Evolutionary conservation across 2,888 invertebrate species (phyloP).

Genomic region (Eudasyphora cyanicolor): DNA sequence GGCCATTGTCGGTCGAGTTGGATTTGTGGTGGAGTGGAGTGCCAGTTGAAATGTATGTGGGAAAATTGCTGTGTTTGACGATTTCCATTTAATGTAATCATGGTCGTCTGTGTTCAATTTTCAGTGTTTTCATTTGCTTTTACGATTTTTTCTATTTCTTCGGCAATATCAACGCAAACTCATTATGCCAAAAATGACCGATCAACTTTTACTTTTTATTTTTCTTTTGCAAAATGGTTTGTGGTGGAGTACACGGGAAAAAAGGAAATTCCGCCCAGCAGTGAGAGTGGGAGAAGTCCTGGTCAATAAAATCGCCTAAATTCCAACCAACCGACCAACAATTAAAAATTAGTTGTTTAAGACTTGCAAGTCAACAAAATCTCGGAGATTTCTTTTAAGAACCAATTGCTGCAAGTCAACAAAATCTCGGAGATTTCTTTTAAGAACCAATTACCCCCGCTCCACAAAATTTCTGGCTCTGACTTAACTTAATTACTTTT

Average conservation of each 20-base stretch:
- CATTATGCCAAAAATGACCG: conserved; percentile 66
- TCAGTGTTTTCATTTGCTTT: conserved; percentile 33
- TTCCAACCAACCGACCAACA: too few species aligned
- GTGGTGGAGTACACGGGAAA: conserved; percentile 31
- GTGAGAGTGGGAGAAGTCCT: too few species aligned
- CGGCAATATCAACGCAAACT: conserved; percentile 54
- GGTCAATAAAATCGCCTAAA: too few species aligned
- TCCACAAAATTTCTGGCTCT: too few species aligned
- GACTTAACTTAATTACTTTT: too few species aligned
- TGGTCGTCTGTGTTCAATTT: not conserved
- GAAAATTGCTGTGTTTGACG: conserved; percentile 47
- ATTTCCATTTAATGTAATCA: conserved; percentile 60
- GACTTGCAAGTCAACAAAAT: too few species aligned
- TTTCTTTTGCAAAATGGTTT: conserved; percentile 40
- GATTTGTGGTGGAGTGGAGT: conserved; percentile 37
- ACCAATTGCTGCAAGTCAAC: too few species aligned
- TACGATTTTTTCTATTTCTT: conserved; percentile 48
- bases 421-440: too few species aligned
- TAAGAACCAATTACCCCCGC: too few species aligned
- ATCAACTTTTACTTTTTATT: conserved; percentile 66
- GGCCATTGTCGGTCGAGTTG: conserved; percentile 47
- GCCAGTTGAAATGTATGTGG: conserved; percentile 62
- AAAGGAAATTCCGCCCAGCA: too few species aligned
- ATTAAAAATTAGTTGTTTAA: too few species aligned
- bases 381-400: too few species aligned